phyloP scores from a whole-genome alignment of 30 jellyfish, hydroid and myxozoan species.

The Hydractinia symbiolongicarpus region DNA sequence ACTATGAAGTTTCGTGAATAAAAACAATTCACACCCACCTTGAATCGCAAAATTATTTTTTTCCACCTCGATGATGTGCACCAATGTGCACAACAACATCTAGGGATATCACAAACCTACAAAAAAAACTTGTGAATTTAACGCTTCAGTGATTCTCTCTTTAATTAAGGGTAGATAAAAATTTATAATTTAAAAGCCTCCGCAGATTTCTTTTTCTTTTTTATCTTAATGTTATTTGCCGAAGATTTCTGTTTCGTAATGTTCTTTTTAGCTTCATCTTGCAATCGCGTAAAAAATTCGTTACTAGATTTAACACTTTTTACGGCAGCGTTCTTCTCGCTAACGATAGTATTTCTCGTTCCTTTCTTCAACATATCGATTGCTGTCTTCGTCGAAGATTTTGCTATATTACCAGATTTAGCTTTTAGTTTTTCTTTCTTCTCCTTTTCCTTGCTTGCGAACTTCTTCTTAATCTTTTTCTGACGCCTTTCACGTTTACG shows the following conservation, averaged over 20 bases:
- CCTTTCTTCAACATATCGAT: constrained; percentile 34
- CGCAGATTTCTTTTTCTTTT: no score
- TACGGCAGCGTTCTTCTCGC: constrained; percentile 24
- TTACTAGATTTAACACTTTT: constrained; percentile 38
- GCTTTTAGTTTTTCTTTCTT: constrained; percentile 24
- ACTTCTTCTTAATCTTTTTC: constrained; percentile 29
- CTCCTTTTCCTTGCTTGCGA: constrained; percentile 35
- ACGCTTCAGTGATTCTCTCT: no score
- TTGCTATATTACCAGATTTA: constrained; percentile 22
- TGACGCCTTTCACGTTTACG: constrained; percentile 50
- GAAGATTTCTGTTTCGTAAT: neutral
- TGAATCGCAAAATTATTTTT: no score
- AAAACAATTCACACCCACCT: no score
- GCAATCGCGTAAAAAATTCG: constrained; percentile 64
- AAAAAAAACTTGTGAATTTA: no score
- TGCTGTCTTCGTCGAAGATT: constrained; percentile 37
- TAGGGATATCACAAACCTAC: no score
- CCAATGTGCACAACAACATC: no score
- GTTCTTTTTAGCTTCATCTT: constrained; percentile 56
- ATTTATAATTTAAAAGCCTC: no score
- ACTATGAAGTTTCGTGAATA: no score
- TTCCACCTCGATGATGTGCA: no score
- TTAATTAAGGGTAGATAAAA: no score
- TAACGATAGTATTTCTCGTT: constrained; percentile 25
- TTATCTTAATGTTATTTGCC: no score